A percentile compares a stretch with the other conserved stretches of the same genome.
phyloP scores from a whole-genome alignment of 2,888 invertebrate species.

The Polymixis flavicincta region DNA sequence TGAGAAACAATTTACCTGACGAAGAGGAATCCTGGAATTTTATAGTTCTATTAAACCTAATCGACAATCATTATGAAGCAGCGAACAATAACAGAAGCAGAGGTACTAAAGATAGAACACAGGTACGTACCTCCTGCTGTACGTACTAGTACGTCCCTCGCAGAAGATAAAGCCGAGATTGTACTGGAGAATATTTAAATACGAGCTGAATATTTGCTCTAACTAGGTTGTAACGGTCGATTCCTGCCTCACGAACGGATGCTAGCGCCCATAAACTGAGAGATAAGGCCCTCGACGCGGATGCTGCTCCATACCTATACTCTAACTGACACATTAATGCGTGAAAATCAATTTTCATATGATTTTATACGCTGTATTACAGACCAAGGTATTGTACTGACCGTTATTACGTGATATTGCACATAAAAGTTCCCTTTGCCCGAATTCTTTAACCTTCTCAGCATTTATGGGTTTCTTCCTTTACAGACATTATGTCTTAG shows the following conservation, averaged over 20 bases:
- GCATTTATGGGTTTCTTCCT: slow-evolving; percentile 41
- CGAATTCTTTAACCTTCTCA: slow-evolving; percentile 54
- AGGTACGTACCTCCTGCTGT: slow-evolving; percentile 54
- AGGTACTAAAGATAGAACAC: slow-evolving; percentile 61
- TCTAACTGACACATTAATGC: slow-evolving; percentile 68
- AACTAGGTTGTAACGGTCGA: slow-evolving; percentile 78
- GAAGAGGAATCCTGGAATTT: slow-evolving; percentile 42
- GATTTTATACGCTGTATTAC: slow-evolving; percentile 45
- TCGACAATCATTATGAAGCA: slow-evolving; percentile 54
- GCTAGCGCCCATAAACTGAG: slow-evolving; percentile 77
- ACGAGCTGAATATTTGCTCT: slow-evolving; percentile 77
- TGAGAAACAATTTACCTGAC: slow-evolving; percentile 33
- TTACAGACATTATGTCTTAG: slow-evolving; percentile 15
- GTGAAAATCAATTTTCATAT: slow-evolving; percentile 67
- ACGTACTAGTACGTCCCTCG: slow-evolving; percentile 33
- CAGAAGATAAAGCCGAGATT: slow-evolving; percentile 64
- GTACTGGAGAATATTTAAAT: slow-evolving; percentile 75
- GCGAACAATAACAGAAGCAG: slow-evolving; percentile 54
- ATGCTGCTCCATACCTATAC: slow-evolving; percentile 59
- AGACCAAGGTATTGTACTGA: slow-evolving; percentile 41
- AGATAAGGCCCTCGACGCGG: slow-evolving; percentile 76
- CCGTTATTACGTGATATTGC: slow-evolving; percentile 41
- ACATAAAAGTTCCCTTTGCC: slow-evolving; percentile 40
- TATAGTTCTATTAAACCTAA: slow-evolving; percentile 60
- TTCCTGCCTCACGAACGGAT: slow-evolving; percentile 77